Evolutionary conservation across 2,797 vertebrate genomes (phyloP).

Genomic region (Parauchenoglanis punctatus): DNA sequence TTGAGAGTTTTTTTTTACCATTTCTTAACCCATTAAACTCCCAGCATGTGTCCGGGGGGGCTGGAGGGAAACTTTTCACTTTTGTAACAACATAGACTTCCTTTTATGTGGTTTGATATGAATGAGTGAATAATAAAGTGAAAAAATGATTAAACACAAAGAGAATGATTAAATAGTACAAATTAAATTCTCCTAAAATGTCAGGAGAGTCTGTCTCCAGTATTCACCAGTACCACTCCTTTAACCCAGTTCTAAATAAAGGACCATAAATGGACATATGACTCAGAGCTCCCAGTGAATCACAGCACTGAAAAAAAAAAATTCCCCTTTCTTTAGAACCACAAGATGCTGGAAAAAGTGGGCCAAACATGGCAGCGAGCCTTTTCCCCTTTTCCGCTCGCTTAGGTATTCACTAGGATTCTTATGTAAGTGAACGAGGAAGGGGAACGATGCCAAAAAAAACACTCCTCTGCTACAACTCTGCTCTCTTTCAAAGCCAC

Average conservation of each 20-base stretch:
- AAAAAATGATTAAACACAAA: not conserved
- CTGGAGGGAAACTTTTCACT: not conserved
- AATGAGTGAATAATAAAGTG: not conserved
- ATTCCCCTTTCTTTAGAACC: slow-evolving; percentile 17
- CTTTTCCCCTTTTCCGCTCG: slow-evolving; percentile 39
- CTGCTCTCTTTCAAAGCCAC: slow-evolving; percentile 17
- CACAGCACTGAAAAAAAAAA: slow-evolving; percentile 10
- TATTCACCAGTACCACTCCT: not conserved
- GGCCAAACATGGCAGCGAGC: slow-evolving; percentile 27
- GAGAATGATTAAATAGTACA: not conserved
- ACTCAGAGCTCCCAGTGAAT: slow-evolving; percentile 40
- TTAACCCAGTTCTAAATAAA: slow-evolving; percentile 12
- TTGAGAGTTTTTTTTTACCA: not conserved
- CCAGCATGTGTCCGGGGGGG: not conserved
- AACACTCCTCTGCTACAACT: slow-evolving; percentile 3
- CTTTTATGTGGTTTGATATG: not conserved
- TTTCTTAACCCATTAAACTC: not conserved
- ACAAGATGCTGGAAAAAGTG: slow-evolving; percentile 27
- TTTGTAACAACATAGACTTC: not conserved
- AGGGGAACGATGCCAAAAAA: slow-evolving; percentile 26
- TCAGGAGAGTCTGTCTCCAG: not conserved
- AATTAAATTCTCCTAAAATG: not conserved
- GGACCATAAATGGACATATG: slow-evolving; percentile 14
- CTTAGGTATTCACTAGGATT: slow-evolving; percentile 41
- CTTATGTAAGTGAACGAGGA: slow-evolving; percentile 46